phyloP scores from a whole-genome alignment of 2,888 invertebrate species.

The Pherbina coryleti region DNA sequence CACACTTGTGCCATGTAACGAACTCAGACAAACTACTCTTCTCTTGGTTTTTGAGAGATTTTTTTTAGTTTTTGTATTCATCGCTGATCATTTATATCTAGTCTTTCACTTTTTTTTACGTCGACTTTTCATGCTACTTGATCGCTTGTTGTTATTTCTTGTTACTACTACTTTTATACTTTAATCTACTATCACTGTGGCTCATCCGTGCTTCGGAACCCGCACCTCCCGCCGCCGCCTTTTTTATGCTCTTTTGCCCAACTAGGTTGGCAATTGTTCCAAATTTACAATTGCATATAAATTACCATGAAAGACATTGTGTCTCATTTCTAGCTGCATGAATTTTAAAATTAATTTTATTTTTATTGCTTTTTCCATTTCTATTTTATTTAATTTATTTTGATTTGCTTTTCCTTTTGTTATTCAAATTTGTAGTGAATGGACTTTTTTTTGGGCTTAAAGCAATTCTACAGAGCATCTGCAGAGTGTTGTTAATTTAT shows the following conservation, averaged over 20 bases:
- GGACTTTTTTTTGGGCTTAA: neutral
- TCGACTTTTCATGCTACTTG: neutral
- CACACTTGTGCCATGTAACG: too few species aligned
- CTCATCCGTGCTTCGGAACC: too few species aligned
- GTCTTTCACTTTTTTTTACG: conserved; percentile 19
- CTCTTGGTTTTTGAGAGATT: too few species aligned
- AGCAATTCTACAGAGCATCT: neutral
- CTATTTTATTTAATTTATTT: neutral
- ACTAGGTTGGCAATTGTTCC: conserved; percentile 60
- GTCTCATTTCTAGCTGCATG: neutral
- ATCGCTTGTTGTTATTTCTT: neutral
- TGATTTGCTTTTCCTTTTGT: neutral
- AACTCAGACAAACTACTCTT: too few species aligned
- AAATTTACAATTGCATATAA: conserved; percentile 55
- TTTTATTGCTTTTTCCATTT: neutral
- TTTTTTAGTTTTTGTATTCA: conserved; percentile 2
- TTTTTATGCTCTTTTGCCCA: conserved; percentile 58
- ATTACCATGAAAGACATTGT: conserved; percentile 41
- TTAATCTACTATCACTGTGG: neutral
- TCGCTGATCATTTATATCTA: neutral
- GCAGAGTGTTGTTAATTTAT: neutral
- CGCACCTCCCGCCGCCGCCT: neutral
- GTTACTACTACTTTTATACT: neutral
- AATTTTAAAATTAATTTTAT: neutral
- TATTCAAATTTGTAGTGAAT: neutral